Evolutionary conservation across 2,888 invertebrate species (phyloP).

Genomic region (Panopea generosa): DNA sequence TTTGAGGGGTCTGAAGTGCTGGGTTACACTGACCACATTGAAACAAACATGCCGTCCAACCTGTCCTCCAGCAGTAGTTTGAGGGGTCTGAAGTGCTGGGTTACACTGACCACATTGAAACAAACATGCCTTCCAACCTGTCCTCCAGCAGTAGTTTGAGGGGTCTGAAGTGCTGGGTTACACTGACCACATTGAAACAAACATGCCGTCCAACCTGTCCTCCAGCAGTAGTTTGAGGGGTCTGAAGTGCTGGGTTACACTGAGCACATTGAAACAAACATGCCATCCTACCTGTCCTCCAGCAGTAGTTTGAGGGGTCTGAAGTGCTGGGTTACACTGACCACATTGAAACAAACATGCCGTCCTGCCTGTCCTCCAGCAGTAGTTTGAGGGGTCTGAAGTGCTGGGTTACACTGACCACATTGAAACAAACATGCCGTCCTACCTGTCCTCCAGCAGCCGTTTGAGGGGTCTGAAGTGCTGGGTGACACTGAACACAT

Average conservation of each 20-base stretch:
- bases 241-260: no score
- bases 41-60: no score
- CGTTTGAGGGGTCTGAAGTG: slow-evolving; percentile 86
- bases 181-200: slow-evolving; percentile 79
- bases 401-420: slow-evolving; percentile 82
- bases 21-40: no score
- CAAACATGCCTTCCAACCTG: no score
- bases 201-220: no score
- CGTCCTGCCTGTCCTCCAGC: slow-evolving; percentile 86
- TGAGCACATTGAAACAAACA: no score
- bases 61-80: no score
- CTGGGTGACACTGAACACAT: slow-evolving; percentile 70
- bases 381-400: slow-evolving; percentile 87
- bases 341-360: no score
- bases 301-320: background rate
- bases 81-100: no score
- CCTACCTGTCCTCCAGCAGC: slow-evolving; percentile 87
- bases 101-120: no score
- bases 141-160: slow-evolving; percentile 89
- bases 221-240: no score
- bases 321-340: slow-evolving; percentile 84
- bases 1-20: no score
- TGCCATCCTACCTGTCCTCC: background rate
- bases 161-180: slow-evolving; percentile 84
- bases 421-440: slow-evolving; percentile 28